Conservation (phyloP, 2,888 invertebrate species). For the Ichneumon xanthorius region DNA sequence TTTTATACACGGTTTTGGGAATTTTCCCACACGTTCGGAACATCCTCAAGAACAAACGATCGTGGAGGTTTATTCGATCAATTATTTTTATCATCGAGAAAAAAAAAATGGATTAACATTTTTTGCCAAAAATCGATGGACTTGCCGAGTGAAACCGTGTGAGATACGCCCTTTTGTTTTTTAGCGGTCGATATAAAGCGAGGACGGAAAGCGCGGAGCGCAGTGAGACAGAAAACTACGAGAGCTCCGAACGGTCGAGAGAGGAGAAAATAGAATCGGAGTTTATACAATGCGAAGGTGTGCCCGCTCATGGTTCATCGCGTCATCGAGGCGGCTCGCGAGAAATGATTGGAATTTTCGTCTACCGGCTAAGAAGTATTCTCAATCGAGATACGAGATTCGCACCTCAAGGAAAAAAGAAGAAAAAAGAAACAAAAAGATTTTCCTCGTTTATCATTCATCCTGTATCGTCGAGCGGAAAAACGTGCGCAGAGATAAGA, state of each 20-base stretch:
- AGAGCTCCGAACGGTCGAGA: constrained; percentile 25
- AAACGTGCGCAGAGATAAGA: constrained; percentile 1
- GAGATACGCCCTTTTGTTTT: not conserved
- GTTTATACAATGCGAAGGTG: constrained; percentile 63
- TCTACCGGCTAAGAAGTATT: constrained; percentile 10
- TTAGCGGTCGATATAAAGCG: not conserved
- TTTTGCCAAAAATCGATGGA: not conserved
- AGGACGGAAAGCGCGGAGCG: not conserved
- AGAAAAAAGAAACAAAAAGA: not conserved
- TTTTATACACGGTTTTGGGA: no score
- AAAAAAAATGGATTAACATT: no score
- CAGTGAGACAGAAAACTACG: constrained; percentile 35
- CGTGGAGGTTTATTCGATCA: not conserved
- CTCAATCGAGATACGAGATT: constrained; percentile 43
- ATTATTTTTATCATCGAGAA: no score
- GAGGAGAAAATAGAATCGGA: constrained; percentile 61
- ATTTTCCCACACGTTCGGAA: no score
- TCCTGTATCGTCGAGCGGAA: constrained; percentile 11
- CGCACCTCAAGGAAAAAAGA: not conserved
- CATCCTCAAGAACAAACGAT: not conserved
- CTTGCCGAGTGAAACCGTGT: not conserved
- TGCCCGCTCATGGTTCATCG: constrained; percentile 37
- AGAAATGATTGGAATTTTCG: constrained; percentile 53
- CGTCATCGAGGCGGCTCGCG: constrained; percentile 43
- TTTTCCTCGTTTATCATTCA: constrained; percentile 4